Evolutionary conservation across 2,797 vertebrate genomes (phyloP), one percentile per base, ranked within the genome.

Genomic region (Platyrinchus mystaceus): DNA sequence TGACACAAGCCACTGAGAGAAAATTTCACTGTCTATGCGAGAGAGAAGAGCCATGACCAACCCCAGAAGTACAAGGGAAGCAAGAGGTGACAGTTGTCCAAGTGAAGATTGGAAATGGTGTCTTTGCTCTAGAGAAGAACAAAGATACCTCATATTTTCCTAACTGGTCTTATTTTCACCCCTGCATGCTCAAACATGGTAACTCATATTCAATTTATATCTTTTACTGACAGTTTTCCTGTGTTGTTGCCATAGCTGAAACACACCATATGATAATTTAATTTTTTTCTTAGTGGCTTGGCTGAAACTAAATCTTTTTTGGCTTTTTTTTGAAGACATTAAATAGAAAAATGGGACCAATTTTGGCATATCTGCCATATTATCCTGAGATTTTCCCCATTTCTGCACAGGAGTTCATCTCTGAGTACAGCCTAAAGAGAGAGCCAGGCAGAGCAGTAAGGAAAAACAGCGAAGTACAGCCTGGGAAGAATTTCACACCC

Each of bases 31-130:
- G 0, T 22, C 66, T 75, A 21, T 49, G 18, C 43, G 62, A 82
- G 66, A 43, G 32, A 55, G 28, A 90, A 46, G 76, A 67, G n/a
- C 14, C 1, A 0, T 17, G 27, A 67, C 34, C 16, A 67, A 82
- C 8, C 24, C 6, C 0, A 10, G 87, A 79, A 75, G 28, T 37
- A 71, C 0, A 2, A 70, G 44, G n/a, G 24, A 23, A 88, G 47
- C 23, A 79, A 67, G 17, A 87, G 41, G 71, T 1, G 3, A n/a
- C 27, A 53, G 22, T 0, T 46, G 37, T 39, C 14, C 1, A 0
- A 23, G 14, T 22, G 43, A 75, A 43, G 62, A 71, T 20, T 44
- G 37, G n/a, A 91, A 69, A 49, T 19, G 28, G 9, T 59, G n/a
- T 67, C 64, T 77, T 67, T 49, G 21, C 18, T 69, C 32, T 32